phyloP scores from a whole-genome alignment of 2,797 vertebrate species.

The Scolopax rusticola region DNA sequence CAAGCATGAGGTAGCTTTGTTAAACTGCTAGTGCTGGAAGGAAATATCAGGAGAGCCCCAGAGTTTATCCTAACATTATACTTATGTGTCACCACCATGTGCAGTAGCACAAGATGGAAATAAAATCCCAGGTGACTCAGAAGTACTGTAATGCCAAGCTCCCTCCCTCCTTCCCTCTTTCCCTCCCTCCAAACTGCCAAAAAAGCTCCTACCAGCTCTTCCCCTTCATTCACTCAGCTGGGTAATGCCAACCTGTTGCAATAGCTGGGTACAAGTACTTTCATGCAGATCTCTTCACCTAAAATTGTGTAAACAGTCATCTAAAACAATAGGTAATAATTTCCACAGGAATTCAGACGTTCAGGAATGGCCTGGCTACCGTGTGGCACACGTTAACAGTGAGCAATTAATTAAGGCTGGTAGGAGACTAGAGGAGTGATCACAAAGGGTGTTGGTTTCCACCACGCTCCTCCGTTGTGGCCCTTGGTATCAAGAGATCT shows the following conservation, averaged over 20 bases:
- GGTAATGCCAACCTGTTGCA: background rate
- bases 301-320: background rate
- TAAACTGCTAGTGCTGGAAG: background rate
- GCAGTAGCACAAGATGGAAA: background rate
- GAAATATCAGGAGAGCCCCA: background rate
- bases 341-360: background rate
- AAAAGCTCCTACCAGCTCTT: background rate
- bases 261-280: background rate
- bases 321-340: background rate
- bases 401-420: background rate
- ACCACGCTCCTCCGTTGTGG: background rate
- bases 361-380: background rate
- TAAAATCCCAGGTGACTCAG: constrained; percentile 10
- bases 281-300: background rate
- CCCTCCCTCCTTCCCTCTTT: background rate
- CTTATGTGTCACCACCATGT: background rate
- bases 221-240: background rate
- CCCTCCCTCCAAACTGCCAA: background rate
- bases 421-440: background rate
- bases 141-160: background rate
- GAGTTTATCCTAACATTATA: background rate
- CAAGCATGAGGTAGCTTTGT: background rate
- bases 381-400: background rate
- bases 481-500: background rate
- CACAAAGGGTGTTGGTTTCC: background rate